Conservation (phyloP, 2,113 vertebrate genomes). For the Malurus alboscapulatus region DNA sequence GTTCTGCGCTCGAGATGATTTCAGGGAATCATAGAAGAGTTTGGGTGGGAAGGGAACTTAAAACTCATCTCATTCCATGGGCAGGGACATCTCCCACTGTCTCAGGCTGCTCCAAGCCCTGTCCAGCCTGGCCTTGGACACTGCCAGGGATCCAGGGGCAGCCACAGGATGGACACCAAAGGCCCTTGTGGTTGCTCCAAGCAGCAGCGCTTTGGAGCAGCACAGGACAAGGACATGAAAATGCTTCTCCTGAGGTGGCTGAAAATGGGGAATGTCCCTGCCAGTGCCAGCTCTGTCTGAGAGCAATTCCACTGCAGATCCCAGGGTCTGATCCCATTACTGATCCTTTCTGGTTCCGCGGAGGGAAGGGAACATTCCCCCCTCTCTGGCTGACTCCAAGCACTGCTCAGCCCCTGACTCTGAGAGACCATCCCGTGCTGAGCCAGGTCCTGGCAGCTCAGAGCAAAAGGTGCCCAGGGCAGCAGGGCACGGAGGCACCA, state of each 20-base stretch:
- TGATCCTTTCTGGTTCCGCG: neutral
- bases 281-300: neutral
- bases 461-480: neutral
- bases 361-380: neutral
- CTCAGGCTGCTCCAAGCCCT: neutral
- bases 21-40: neutral
- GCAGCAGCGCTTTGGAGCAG: neutral
- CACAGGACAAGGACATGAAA: neutral
- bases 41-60: neutral
- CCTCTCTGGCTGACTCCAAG: neutral
- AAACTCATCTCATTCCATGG: neutral
- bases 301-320: neutral
- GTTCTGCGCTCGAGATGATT: neutral
- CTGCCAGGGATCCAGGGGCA: neutral
- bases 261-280: neutral
- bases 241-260: neutral
- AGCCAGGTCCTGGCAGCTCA: neutral
- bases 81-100: neutral
- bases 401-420: neutral
- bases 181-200: neutral
- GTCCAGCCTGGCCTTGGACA: neutral
- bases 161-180: neutral
- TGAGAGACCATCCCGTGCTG: neutral
- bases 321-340: neutral
- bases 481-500: fast-evolving